A percentile compares a stretch with the other conserved stretches of the same genome.
phyloP scores from a whole-genome alignment of 2,113 vertebrate genomes.

The Lucifuga dentata region DNA sequence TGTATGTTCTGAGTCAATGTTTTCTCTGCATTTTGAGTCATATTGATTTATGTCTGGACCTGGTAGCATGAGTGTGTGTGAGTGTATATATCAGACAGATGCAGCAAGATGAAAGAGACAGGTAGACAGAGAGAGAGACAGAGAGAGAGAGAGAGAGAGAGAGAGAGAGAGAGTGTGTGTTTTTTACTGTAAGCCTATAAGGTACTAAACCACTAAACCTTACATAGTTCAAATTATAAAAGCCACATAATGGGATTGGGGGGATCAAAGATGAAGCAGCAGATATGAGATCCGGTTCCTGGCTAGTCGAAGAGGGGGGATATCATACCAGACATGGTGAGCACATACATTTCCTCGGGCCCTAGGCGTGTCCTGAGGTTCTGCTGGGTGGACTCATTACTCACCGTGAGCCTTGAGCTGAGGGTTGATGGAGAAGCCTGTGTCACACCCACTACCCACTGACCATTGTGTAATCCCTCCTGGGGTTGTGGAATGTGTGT shows the following conservation, averaged over 20 bases:
- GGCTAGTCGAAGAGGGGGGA: conserved; percentile 63
- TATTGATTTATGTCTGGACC: conserved; percentile 68
- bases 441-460: conserved; percentile 69
- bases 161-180: conserved; percentile 25
- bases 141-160: conserved; percentile 19
- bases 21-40: conserved; percentile 70
- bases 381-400: conserved; percentile 76
- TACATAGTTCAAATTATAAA: conserved; percentile 60
- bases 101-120: too few relatives aligned
- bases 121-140: too few relatives aligned
- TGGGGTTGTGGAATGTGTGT: conserved; percentile 74
- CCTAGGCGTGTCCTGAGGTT: conserved; percentile 68
- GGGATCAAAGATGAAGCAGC: conserved; percentile 67
- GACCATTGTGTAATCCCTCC: conserved; percentile 76
- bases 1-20: conserved; percentile 65
- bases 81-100: conserved; percentile 32
- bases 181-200: conserved; percentile 36
- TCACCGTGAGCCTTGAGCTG: conserved; percentile 64
- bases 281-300: conserved; percentile 77
- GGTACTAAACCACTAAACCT: conserved; percentile 61
- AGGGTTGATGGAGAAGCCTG: conserved; percentile 61
- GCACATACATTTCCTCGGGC: conserved; percentile 76
- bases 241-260: conserved; percentile 66
- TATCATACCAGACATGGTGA: conserved; percentile 80
- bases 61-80: conserved; percentile 25